Evolutionary conservation across 64 coral and sea anemone genomes (phyloP), one percentile per base, ranked within the genome.

Genomic region (Actinia equina): DNA sequence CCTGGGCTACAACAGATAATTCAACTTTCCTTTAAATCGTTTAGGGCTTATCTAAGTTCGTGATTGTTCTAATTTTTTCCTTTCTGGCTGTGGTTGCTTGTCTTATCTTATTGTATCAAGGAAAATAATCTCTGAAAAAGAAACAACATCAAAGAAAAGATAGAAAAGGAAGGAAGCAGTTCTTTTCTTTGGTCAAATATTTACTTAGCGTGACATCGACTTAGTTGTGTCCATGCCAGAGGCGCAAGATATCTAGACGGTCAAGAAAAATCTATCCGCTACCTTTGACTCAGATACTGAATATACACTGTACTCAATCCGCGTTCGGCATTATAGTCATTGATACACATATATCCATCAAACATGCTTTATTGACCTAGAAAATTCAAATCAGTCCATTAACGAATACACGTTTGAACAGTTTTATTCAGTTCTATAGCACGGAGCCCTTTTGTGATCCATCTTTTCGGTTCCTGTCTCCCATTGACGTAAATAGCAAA

Each of bases 91-190:
- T 41, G 69, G 4, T 26, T 74, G 69, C 69, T 15, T 11, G 69
- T 0, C 69, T 74, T 74, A 74, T 74, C 69, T 30, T 74, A 17
- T 14, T 74, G 0, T 30, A 74, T 74, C 69, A 74, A 41, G 69
- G 41, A 69, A 74, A 42, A 16, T 74, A 74, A 74, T 74, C 69
- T 74, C 69, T 27, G 22, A 74, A 41, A 41, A 57, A 41, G 13
- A 25, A 74, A 41, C 8, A n/a, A 74, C 37, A 9, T 74, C 22
- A 74, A 74, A 2, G 25, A 74, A 74, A 74, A 74, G 26, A 15
- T 18, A 11, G 13, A 74, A 74, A 74, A 74, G 69, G 26, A 74
- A 74, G 69, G 69, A 74, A 74, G 25, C 69, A 74, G 69, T 74
- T 74, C 69, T 74, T 74, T 41, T 74, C 23, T 74, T 74, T 15